phyloP scores from a whole-genome alignment of 2,113 vertebrate genomes.

The Aplodontia rufa region DNA sequence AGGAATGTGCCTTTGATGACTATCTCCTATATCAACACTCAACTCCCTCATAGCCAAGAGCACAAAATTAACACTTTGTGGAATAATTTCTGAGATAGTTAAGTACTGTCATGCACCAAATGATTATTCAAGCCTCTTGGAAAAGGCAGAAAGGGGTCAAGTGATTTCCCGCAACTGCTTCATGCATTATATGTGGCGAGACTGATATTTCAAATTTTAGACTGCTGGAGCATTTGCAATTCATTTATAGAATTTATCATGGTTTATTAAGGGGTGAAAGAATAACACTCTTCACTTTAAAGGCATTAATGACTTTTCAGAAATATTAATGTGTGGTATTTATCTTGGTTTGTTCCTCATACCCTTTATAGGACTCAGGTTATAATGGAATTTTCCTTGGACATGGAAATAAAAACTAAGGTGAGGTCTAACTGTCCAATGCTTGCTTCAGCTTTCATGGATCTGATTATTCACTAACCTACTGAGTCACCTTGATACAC shows the following conservation, averaged over 20 bases:
- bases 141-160: slow-evolving; percentile 34
- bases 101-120: neutral
- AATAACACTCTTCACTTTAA: neutral
- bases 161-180: neutral
- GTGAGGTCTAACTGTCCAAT: neutral
- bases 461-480: neutral
- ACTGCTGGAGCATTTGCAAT: neutral
- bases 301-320: slow-evolving; percentile 23
- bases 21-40: neutral
- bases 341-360: neutral
- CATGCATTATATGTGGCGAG: slow-evolving; percentile 26
- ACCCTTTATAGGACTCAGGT: neutral
- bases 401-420: neutral
- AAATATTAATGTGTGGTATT: slow-evolving; percentile 20
- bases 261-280: neutral
- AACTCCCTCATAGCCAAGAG: neutral
- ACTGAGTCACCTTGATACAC: neutral
- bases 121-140: neutral
- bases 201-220: slow-evolving; percentile 30
- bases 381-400: neutral
- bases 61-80: neutral
- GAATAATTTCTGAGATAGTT: neutral
- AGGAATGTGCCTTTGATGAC: neutral
- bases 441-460: neutral
- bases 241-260: slow-evolving; percentile 29